Conservation (phyloP, 1,140 invertebrate genomes). For the Ooceraea biroi region DNA sequence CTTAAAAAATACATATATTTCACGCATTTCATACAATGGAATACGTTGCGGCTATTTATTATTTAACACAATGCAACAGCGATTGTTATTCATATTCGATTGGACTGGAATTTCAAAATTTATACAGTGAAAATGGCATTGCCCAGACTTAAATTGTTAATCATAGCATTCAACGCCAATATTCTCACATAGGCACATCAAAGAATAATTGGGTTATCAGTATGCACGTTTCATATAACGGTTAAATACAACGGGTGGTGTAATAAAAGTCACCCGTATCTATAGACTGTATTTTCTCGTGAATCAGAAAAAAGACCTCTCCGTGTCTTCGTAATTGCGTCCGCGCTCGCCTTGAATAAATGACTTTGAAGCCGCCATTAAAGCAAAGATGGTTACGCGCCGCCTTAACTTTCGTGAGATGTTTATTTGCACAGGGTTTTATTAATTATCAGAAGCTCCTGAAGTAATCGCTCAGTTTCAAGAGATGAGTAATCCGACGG, state of each 20-base stretch:
- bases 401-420: slow-evolving; percentile 8
- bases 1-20: neutral
- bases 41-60: neutral
- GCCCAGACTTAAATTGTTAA: slow-evolving; percentile 31
- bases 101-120: neutral
- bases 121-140: neutral
- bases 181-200: neutral
- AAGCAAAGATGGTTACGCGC: neutral
- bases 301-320: neutral
- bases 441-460: slow-evolving; percentile 50
- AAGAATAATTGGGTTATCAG: neutral
- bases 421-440: slow-evolving; percentile 39
- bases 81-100: slow-evolving; percentile 5
- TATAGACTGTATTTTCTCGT: neutral
- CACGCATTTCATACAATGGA: neutral
- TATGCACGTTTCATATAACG: neutral
- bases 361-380: slow-evolving; percentile 22
- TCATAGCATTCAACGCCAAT: neutral
- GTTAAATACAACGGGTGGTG: neutral
- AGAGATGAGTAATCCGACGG: slow-evolving; percentile 23
- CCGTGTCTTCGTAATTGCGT: neutral
- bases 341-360: neutral
- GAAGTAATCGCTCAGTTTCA: slow-evolving; percentile 17
- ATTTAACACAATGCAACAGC: neutral
- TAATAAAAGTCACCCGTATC: neutral